Evolutionary conservation across 2,113 vertebrate genomes (phyloP).

Genomic region (Balaenoptera acutorostrata): DNA sequence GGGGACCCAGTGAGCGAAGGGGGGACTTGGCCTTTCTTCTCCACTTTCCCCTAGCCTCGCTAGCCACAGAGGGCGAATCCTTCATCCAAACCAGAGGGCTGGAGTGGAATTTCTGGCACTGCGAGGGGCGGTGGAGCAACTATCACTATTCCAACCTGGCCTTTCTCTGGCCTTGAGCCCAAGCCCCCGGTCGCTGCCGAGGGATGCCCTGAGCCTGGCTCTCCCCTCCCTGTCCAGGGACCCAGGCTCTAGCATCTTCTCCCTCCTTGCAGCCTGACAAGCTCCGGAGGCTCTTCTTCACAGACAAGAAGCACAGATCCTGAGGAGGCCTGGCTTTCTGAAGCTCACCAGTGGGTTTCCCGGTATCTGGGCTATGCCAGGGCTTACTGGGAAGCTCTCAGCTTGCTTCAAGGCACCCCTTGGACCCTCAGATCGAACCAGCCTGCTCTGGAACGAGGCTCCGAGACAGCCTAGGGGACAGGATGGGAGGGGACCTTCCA

Average conservation of each 20-base stretch:
- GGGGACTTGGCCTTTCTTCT: neutral
- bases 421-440: neutral
- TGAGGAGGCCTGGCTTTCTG: neutral
- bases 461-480: neutral
- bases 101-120: neutral
- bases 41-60: neutral
- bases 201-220: neutral
- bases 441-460: neutral
- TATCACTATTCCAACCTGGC: neutral
- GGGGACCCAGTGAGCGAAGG: neutral
- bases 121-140: neutral
- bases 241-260: neutral
- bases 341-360: neutral
- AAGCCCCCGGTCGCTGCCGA: neutral
- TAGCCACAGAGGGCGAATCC: too few species aligned
- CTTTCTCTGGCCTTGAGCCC: neutral
- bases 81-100: neutral
- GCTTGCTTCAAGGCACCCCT: neutral
- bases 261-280: conserved; percentile 81
- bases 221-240: neutral
- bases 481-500: neutral
- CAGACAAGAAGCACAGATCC: conserved; percentile 81
- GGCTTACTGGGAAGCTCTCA: neutral
- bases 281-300: conserved; percentile 82
- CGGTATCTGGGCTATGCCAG: neutral